Evolutionary conservation across 2,797 vertebrate species (phyloP), one percentile per base, ranked within the genome.

Genomic region (Acipenser ruthenus): DNA sequence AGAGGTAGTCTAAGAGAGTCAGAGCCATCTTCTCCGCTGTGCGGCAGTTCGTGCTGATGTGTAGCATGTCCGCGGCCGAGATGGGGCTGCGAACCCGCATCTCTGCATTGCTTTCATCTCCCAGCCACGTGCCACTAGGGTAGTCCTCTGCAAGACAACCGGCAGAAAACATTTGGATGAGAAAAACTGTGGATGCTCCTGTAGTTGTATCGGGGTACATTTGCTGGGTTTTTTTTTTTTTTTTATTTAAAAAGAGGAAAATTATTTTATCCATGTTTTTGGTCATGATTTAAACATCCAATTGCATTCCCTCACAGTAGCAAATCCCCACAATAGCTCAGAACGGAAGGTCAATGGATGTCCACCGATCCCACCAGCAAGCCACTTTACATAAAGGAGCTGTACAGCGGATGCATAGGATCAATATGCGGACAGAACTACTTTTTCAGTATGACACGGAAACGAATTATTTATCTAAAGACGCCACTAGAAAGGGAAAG

Each of bases 1-100:
- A 99, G 51, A 99, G 90, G 78, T 99, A 98, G 77, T 99, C 97
- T 15, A 99, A 85, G 70, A 99, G 81, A 0, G 97, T 99, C 56
- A 99, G 86, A 0, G 96, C 97, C 96, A 99, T 98, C 82, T 99
- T 99, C 87, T 98, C 97, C 0, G 97, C 94, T 0, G 97, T 97
- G 68, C 96, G 94, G 76, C 97, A 99, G 82, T 96, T 98, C 52
- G 94, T 96, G 84, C 91, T 94, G 84, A 99, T 95, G 74, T 98
- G 95, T 65, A 99, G 84, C 96, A 99, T 99, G 80, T 99, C 97
- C 0, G 92, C 93, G 0, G 92, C 79, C 1, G 95, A 94, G 77
- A 99, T 93, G 11, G 94, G 95, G 53, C 91, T 94, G 51, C 97
- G 94, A 6, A 99, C 96, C 0, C 96, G 86, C 93, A 95, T 96